A percentile compares a stretch with the other conserved stretches of the same genome.
These are phyloP conservation scores for Pediacus dermestoides DNA, from an alignment of 2,888 invertebrate genomes.

Conservation along the genomic window DNA sequence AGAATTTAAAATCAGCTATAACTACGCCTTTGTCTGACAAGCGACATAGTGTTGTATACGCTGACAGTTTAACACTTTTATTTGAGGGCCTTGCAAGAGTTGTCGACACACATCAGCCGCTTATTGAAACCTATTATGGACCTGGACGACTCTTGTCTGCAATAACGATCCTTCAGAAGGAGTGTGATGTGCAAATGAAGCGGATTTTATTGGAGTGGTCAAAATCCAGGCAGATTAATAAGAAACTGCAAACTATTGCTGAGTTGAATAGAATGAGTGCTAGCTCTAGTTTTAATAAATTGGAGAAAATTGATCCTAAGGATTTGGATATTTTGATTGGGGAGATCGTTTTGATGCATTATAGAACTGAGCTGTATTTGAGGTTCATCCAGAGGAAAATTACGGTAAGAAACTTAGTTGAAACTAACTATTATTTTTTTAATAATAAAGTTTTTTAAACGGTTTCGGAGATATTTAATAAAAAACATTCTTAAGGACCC, in stretches of 20 bases:
- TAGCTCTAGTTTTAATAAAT: constrained; percentile 45
- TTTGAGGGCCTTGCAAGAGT: constrained; percentile 83
- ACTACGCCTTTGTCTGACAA: constrained; percentile 65
- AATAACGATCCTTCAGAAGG: constrained; percentile 68
- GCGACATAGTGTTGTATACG: constrained; percentile 72
- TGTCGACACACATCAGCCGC: constrained; percentile 82
- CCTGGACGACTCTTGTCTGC: constrained; percentile 71
- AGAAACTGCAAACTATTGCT: constrained; percentile 61
- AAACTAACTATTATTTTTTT: constrained; percentile 1
- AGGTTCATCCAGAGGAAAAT: constrained; percentile 78
- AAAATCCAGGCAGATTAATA: constrained; percentile 61
- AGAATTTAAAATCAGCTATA: constrained; percentile 66
- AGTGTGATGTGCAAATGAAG: constrained; percentile 68
- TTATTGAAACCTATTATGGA: constrained; percentile 87
- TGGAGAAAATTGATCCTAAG: constrained; percentile 70
- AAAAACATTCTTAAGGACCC: no score
- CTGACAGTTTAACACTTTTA: constrained; percentile 78
- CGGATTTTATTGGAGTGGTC: constrained; percentile 70
- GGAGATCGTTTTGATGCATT: constrained; percentile 89
- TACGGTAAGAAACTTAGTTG: constrained; percentile 52
- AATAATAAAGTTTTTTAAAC: neutral
- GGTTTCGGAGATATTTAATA: constrained; percentile 2
- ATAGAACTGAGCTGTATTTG: constrained; percentile 85
- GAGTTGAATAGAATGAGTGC: constrained; percentile 54
- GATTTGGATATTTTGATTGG: constrained; percentile 83